Evolutionary conservation across 1,140 invertebrate genomes (phyloP).

Genomic region (Rhopalosiphum padi): DNA sequence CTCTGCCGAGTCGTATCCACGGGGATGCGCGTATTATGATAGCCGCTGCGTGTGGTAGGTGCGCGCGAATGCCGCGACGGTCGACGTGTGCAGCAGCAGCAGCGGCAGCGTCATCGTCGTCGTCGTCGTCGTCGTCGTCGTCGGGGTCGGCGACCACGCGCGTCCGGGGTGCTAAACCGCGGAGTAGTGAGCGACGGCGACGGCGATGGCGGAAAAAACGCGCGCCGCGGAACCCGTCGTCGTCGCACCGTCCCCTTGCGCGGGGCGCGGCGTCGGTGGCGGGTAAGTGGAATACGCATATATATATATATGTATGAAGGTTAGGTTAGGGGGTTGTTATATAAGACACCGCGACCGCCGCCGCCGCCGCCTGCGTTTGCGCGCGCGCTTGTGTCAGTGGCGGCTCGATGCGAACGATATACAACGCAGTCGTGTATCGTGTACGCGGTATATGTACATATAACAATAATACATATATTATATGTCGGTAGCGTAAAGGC

Average conservation of each 20-base stretch:
- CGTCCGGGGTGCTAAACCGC: conserved; percentile 53
- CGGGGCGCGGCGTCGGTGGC: not conserved
- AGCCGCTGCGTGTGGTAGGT: not conserved
- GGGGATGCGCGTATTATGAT: not conserved
- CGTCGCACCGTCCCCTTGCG: not conserved
- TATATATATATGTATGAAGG: too few species aligned
- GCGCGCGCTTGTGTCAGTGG: not conserved
- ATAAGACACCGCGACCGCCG: not conserved
- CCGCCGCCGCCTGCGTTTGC: not conserved
- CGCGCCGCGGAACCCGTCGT: conserved; percentile 1
- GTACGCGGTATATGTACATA: not conserved
- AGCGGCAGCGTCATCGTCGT: not conserved
- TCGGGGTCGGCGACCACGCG: conserved; percentile 32
- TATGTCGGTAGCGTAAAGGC: conserved; percentile 22
- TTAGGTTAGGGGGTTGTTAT: not conserved
- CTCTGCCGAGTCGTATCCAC: not conserved
- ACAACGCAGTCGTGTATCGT: not conserved
- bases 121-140: too few species aligned
- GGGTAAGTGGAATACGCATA: not conserved
- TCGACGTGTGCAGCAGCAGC: not conserved
- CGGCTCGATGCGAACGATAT: not conserved
- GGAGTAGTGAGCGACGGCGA: conserved; percentile 19
- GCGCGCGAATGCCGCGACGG: not conserved
- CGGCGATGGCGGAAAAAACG: conserved; percentile 38
- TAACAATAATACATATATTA: not conserved